Conservation (phyloP, 1,140 invertebrate genomes). For the Callitettix versicolor region DNA sequence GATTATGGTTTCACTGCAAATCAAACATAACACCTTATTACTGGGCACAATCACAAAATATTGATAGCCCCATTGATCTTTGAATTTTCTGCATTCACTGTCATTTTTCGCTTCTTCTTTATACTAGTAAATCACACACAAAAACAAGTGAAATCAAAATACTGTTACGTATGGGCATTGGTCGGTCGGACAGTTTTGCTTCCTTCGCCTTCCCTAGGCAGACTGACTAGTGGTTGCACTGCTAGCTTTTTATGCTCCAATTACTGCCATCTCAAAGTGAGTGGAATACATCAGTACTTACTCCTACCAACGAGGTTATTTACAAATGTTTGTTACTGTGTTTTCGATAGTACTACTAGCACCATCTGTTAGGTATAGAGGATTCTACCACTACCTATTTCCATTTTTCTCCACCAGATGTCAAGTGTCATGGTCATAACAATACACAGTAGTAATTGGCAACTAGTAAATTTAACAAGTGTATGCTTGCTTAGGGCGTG, state of each 20-base stretch:
- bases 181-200: no score
- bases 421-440: no score
- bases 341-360: neutral
- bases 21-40: neutral
- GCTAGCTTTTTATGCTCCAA: no score
- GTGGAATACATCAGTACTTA: no score
- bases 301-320: neutral
- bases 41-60: neutral
- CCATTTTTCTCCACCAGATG: no score
- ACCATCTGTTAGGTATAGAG: neutral
- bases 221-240: no score
- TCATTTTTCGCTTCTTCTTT: neutral
- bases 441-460: neutral
- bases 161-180: no score
- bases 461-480: no score
- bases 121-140: neutral
- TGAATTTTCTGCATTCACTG: neutral
- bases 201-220: no score
- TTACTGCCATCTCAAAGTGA: no score
- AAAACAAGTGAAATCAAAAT: neutral
- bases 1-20: conserved; percentile 9
- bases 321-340: neutral
- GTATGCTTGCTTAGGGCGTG: no score
- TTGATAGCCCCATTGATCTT: neutral
- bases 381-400: no score